Conservation (phyloP, 2,797 vertebrate species). For the Masticophis lateralis region DNA sequence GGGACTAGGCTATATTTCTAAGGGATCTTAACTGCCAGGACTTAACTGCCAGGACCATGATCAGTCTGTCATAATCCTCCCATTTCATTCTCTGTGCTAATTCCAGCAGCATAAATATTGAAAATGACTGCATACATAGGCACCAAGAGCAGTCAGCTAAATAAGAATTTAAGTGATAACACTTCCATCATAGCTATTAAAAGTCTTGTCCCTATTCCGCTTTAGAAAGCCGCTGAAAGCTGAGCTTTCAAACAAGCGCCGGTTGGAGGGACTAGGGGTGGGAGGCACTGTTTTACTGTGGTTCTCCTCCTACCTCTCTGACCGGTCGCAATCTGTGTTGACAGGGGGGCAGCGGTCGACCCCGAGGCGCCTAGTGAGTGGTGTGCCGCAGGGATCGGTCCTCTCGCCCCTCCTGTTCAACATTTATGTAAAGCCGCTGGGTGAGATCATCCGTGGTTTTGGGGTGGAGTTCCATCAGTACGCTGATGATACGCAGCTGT, state of each 20-base stretch:
- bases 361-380: too few species aligned
- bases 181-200: neutral
- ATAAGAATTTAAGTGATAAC: neutral
- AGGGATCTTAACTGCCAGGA: neutral
- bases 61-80: neutral
- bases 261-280: too few species aligned
- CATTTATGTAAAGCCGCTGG: too few species aligned
- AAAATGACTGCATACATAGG: neutral
- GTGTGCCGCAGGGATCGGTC: too few species aligned
- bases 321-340: too few species aligned
- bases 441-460: too few species aligned
- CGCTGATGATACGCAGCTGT: too few species aligned
- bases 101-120: neutral
- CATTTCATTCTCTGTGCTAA: neutral
- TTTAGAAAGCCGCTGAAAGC: neutral
- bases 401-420: too few species aligned
- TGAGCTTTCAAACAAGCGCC: neutral
- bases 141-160: neutral
- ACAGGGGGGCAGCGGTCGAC: too few species aligned
- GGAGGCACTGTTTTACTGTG: too few species aligned
- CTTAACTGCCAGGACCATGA: neutral
- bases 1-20: neutral
- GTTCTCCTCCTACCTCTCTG: too few species aligned
- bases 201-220: neutral
- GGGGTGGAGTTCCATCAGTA: too few species aligned